These are phyloP conservation scores for Zonotrichia leucophrys DNA, from an alignment of 2,113 vertebrate genomes.

Conservation along the genomic window DNA sequence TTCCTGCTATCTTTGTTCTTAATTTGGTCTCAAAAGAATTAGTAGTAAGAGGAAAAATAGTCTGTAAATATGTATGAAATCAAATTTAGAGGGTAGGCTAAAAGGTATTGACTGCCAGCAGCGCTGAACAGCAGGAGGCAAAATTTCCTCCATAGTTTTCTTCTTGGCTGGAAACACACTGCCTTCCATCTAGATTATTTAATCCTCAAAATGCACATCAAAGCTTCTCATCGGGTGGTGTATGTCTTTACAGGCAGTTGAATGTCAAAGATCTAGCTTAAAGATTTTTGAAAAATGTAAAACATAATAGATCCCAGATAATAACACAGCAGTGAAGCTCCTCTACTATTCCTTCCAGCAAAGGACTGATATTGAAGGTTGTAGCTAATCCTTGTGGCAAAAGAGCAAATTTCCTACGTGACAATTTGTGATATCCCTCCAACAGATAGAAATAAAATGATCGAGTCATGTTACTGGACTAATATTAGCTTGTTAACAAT, in stretches of 20 bases:
- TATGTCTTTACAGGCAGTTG: constrained; percentile 87
- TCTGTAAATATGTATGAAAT: constrained; percentile 86
- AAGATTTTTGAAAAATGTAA: constrained; percentile 91
- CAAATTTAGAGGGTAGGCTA: constrained; percentile 82
- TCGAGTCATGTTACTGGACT: constrained; percentile 58
- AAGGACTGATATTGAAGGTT: constrained; percentile 63
- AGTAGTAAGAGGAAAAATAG: constrained; percentile 82
- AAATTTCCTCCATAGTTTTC: constrained; percentile 89
- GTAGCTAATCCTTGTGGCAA: constrained; percentile 72
- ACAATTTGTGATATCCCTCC: constrained; percentile 63
- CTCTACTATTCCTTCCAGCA: constrained; percentile 77
- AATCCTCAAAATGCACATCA: constrained; percentile 97
- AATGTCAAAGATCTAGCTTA: constrained; percentile 90
- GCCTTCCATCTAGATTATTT: constrained; percentile 94
- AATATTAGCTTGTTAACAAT: constrained; percentile 65
- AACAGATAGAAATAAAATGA: constrained; percentile 57
- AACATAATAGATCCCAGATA: constrained; percentile 89
- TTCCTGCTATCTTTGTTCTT: constrained; percentile 84
- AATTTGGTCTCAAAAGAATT: constrained; percentile 84
- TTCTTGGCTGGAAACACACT: constrained; percentile 87
- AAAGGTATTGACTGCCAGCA: constrained; percentile 85
- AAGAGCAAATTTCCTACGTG: constrained; percentile 47
- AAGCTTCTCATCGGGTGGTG: constrained; percentile 88
- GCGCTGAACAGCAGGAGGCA: constrained; percentile 85
- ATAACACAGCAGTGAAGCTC: constrained; percentile 85